Evolutionary conservation across 2,113 vertebrate species (phyloP), one percentile per base, ranked within the genome.

Genomic region (Pygoscelis antarcticus): DNA sequence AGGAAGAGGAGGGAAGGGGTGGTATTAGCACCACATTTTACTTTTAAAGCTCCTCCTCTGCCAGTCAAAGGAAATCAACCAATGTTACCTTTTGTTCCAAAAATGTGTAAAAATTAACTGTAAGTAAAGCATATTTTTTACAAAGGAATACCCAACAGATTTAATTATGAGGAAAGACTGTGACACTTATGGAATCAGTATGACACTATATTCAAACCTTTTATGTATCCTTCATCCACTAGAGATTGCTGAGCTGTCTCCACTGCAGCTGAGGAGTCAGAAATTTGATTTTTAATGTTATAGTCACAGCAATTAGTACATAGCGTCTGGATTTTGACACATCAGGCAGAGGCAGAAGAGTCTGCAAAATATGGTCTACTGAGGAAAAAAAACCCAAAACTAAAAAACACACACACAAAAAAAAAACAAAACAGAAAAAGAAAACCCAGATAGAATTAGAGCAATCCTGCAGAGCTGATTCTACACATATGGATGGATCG

Each of bases 151-250:
- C 93, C 74, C 87, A 51, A 52, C 7, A 68, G 95, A 95, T 95
- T 98, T 98, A 98, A 97, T 98, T 98, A 96, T 78, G 78, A 96
- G 57, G 70, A 80, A 97, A 96, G 69, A 80, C 27, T 88, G 64
- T 79, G 84, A 96, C 92, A 96, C 78, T 90, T 89, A 74, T 11
- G 29, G 61, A 92, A 90, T 92, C 94, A 97, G 94, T 94, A 96
- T 68, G 84, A 87, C 88, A 97, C 13, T 75, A 65, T 82, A 96
- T 38, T 95, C 93, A 89, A 96, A 94, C 9, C 60, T 95, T 92
- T 72, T 89, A 81, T 80, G 14, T 68, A 66, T 40, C 46, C 44
- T 94, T 66, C 89, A 91, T 87, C 62, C 95, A 90, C 40, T 36
- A 38, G 93, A 93, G 74, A 46, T 40, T 66, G 74, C 68, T 81